Conservation (phyloP, 2,797 vertebrate genomes). For the Amphiprion clarkii region DNA sequence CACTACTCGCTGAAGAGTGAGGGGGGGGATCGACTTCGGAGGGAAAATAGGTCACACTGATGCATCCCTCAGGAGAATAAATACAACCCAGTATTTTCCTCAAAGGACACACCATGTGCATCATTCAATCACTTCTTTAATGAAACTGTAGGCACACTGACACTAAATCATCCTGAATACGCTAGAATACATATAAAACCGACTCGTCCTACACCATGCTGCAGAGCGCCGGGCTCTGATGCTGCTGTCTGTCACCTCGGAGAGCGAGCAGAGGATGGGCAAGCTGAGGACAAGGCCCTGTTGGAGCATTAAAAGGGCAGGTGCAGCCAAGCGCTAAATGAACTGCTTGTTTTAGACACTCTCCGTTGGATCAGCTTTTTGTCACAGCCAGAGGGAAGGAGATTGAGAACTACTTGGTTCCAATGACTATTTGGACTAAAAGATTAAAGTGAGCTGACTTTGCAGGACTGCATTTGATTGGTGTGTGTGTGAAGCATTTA, state of each 20-base stretch:
- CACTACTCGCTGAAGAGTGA: constrained; percentile 20
- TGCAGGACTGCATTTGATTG: constrained; percentile 21
- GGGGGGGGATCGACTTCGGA: constrained; percentile 25
- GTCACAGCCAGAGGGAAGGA: constrained; percentile 58
- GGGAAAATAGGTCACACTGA: constrained; percentile 65
- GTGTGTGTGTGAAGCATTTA: neutral
- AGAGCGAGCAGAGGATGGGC: constrained; percentile 49
- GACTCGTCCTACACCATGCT: neutral
- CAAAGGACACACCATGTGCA: constrained; percentile 24
- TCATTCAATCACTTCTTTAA: constrained; percentile 24
- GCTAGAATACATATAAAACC: constrained; percentile 17
- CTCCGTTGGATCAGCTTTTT: constrained; percentile 65
- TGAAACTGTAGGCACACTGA: constrained; percentile 6
- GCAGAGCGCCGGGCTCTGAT: constrained; percentile 34
- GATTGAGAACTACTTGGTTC: constrained; percentile 32
- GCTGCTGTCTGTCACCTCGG: constrained; percentile 46
- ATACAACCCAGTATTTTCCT: constrained; percentile 21
- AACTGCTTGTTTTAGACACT: constrained; percentile 79
- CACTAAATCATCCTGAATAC: constrained; percentile 24
- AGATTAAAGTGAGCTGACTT: constrained; percentile 29
- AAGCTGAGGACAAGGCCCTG: constrained; percentile 57
- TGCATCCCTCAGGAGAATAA: constrained; percentile 42
- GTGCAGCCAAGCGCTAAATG: constrained; percentile 77
- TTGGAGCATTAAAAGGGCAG: constrained; percentile 67
- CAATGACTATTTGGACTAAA: constrained; percentile 51